Evolutionary conservation across 2,113 vertebrate species (phyloP).

Genomic region (Trochalopteron elliotii): DNA sequence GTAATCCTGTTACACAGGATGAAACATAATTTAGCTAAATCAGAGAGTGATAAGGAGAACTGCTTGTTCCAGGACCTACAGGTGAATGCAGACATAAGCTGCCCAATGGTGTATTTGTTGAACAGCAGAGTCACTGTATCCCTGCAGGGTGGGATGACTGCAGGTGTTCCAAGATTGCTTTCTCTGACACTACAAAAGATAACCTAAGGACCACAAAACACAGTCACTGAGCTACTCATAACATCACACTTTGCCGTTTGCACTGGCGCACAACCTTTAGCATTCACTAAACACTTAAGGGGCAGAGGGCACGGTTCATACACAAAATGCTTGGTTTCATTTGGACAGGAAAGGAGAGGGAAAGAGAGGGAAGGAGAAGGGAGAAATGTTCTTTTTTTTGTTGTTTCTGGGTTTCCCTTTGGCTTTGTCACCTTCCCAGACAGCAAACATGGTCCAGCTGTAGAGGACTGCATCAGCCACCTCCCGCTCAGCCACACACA

Average conservation of each 20-base stretch:
- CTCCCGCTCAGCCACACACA: neutral
- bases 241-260: neutral
- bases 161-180: slow-evolving; percentile 41
- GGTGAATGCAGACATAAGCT: neutral
- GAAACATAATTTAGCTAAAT: slow-evolving; percentile 3
- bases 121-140: neutral
- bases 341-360: neutral
- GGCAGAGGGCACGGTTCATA: neutral
- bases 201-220: slow-evolving; percentile 29
- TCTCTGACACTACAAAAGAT: neutral
- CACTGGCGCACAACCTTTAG: slow-evolving; percentile 9
- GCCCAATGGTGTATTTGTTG: neutral
- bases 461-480: neutral
- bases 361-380: neutral
- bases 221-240: neutral
- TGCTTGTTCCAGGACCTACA: neutral
- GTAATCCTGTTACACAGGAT: slow-evolving; percentile 23
- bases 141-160: neutral
- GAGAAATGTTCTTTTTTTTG: neutral
- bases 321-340: neutral
- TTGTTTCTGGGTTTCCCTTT: neutral
- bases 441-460: neutral
- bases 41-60: neutral
- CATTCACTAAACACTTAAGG: neutral
- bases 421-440: neutral